Evolutionary conservation across 1,140 invertebrate species (phyloP).

Genomic region (Brachionus plicatilis): DNA sequence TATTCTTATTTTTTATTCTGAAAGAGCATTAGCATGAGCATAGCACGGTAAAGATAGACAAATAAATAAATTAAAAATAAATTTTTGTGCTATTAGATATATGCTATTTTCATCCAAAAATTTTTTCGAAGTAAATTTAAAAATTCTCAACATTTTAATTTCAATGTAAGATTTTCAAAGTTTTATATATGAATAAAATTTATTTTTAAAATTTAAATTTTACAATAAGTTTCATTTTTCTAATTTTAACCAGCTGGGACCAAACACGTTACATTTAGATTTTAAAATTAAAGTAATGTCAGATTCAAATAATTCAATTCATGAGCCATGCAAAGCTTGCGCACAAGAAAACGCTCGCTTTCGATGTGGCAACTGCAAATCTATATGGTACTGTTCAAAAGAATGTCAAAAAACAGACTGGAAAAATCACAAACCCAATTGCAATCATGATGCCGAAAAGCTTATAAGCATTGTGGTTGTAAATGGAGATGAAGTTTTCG

Average conservation of each 20-base stretch:
- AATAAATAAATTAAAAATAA: too few species aligned
- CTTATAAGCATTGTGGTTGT: neutral
- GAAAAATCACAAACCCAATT: neutral
- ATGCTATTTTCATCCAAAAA: too few species aligned
- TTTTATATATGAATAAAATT: neutral
- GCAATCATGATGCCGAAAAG: neutral
- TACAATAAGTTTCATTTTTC: neutral
- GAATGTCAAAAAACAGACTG: constrained; percentile 10
- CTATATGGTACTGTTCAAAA: neutral
- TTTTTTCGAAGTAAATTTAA: too few species aligned
- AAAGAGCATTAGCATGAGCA: too few species aligned
- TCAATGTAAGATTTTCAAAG: neutral
- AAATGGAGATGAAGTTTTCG: neutral
- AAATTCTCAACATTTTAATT: too few species aligned
- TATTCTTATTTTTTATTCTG: too few species aligned
- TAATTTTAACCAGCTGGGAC: neutral
- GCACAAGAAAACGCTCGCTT: neutral
- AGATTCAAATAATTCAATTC: neutral
- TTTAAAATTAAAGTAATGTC: neutral
- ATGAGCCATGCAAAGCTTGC: neutral
- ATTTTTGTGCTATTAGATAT: too few species aligned
- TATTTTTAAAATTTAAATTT: neutral
- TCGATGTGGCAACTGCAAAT: neutral
- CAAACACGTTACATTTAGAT: neutral
- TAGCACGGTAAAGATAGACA: too few species aligned